These are phyloP conservation scores for Noctua janthe DNA, from an alignment of 2,888 invertebrate species.

Conservation along the genomic window DNA sequence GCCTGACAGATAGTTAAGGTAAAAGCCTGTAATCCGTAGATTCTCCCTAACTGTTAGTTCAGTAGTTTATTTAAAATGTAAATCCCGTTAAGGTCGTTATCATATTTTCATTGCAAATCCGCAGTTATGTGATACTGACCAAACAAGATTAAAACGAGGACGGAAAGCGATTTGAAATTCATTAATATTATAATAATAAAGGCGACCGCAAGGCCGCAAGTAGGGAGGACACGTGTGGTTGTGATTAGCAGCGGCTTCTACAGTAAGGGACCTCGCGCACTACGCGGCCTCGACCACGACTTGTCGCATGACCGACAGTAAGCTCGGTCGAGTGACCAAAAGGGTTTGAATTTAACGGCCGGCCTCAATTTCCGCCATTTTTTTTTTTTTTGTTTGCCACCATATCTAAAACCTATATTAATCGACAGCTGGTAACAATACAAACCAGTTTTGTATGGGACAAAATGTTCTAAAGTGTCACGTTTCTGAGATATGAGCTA, in stretches of 20 bases:
- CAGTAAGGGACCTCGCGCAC: neutral
- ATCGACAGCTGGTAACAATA: too few relatives aligned
- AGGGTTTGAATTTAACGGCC: too few relatives aligned
- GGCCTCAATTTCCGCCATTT: too few relatives aligned
- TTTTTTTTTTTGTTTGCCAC: too few relatives aligned
- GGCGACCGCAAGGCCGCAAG: conserved; percentile 18
- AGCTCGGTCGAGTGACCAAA: neutral
- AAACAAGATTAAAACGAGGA: conserved; percentile 28
- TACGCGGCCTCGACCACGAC: neutral
- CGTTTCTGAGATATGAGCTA: too few relatives aligned
- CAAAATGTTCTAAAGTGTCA: too few relatives aligned
- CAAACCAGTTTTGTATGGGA: too few relatives aligned
- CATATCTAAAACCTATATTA: too few relatives aligned
- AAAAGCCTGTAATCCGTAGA: conserved; percentile 41
- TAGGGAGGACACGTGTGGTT: conserved; percentile 21
- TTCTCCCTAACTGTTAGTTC: conserved; percentile 17
- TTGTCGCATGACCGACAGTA: neutral
- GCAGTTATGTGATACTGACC: conserved; percentile 19
- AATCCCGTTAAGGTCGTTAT: conserved; percentile 3
- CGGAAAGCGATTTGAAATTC: conserved; percentile 17
- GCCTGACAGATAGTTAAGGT: conserved; percentile 34
- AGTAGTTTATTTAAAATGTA: conserved; percentile 30
- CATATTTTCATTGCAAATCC: conserved; percentile 25
- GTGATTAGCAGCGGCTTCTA: conserved; percentile 48
- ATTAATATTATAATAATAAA: conserved; percentile 27